A percentile compares a stretch with the other conserved stretches of the same genome.
These are phyloP conservation scores for Pelecanus crispus DNA, from an alignment of 2,113 vertebrate species.

Conservation along the genomic window DNA sequence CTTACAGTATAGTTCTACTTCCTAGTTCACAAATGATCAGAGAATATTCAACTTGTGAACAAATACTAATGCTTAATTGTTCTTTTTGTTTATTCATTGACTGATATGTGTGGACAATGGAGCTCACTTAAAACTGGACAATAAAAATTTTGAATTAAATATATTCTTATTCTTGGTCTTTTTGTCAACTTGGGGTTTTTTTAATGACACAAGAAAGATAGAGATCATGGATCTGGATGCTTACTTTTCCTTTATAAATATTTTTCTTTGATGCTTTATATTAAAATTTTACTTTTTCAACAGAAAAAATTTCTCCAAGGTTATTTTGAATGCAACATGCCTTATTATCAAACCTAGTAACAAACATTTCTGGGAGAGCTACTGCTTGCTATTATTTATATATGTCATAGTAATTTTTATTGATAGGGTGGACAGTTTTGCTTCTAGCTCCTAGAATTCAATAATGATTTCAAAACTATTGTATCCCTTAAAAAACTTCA, in stretches of 20 bases:
- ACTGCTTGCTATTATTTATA: not conserved
- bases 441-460: not conserved
- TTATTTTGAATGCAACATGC: not conserved
- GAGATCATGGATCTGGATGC: not conserved
- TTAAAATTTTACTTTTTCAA: not conserved
- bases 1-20: not conserved
- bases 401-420: conserved; percentile 1
- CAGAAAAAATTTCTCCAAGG: not conserved
- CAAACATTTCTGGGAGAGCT: not conserved
- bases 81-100: not conserved
- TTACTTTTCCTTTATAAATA: not conserved
- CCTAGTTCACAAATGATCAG: not conserved
- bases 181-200: not conserved
- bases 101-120: not conserved
- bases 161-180: not conserved
- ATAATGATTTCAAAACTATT: conserved; percentile 15
- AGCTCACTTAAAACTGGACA: not conserved
- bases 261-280: not conserved
- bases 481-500: not conserved
- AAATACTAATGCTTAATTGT: not conserved
- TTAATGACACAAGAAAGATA: not conserved
- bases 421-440: not conserved
- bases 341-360: not conserved
- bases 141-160: not conserved
- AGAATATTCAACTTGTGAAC: not conserved